Evolutionary conservation across 2,888 invertebrate genomes (phyloP).

Genomic region (Caenorhabditis becei): DNA sequence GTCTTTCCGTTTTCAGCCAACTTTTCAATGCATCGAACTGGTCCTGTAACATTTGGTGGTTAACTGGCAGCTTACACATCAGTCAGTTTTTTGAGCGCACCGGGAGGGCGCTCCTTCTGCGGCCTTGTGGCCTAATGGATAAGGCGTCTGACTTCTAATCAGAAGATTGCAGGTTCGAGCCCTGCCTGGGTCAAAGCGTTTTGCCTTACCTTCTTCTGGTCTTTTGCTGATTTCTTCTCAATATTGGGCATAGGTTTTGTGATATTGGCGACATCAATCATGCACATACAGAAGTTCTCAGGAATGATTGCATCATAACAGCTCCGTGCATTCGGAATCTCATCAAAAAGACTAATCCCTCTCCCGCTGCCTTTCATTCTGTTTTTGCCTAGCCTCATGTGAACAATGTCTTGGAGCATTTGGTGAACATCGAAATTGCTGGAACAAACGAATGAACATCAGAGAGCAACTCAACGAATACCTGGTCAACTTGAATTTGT

Average conservation of each 20-base stretch:
- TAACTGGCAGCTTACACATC: not conserved
- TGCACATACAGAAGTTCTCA: constrained; percentile 74
- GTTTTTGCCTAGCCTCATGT: constrained; percentile 60
- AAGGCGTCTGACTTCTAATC: constrained; percentile 80
- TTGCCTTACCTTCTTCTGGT: constrained; percentile 42
- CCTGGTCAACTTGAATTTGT: constrained; percentile 66
- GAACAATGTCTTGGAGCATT: constrained; percentile 80
- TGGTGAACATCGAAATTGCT: constrained; percentile 83
- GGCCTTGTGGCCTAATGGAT: constrained; percentile 31
- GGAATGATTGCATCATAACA: constrained; percentile 72
- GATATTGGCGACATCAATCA: constrained; percentile 53
- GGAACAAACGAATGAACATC: constrained; percentile 64
- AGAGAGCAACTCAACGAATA: not conserved
- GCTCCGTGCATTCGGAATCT: constrained; percentile 62
- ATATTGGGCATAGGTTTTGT: constrained; percentile 18
- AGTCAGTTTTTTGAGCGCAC: not conserved
- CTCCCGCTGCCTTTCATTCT: constrained; percentile 37
- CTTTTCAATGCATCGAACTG: constrained; percentile 47
- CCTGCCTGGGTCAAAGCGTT: constrained; percentile 54
- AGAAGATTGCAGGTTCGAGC: constrained; percentile 76
- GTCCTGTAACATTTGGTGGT: constrained; percentile 23
- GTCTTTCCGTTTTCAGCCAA: constrained; percentile 56
- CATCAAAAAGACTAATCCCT: constrained; percentile 70
- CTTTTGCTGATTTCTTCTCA: constrained; percentile 17
- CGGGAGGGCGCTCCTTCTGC: too few species aligned